Conservation (phyloP, 2,113 vertebrate genomes). For the Arothron firmamentum region DNA sequence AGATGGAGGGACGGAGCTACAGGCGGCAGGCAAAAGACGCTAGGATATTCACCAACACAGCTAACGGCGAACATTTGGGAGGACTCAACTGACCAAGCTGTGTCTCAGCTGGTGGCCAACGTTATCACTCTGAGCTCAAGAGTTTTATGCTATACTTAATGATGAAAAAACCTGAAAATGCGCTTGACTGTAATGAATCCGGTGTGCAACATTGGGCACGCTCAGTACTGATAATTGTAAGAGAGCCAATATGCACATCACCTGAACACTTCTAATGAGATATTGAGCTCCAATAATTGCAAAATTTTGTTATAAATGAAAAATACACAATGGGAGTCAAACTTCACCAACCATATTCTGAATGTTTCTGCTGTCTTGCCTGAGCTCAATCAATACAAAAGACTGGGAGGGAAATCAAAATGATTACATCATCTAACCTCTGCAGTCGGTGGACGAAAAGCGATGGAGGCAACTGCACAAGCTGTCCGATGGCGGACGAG, state of each 20-base stretch:
- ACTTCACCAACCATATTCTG: not conserved
- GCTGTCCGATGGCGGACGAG: conserved; percentile 41
- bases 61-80: not conserved
- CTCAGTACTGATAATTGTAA: no score
- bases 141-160: conserved; percentile 6
- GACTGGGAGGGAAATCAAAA: conserved; percentile 45
- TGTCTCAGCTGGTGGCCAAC: no score
- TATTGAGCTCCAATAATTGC: no score
- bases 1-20: conserved; percentile 4
- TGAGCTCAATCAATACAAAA: conserved; percentile 34
- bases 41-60: not conserved
- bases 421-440: conserved; percentile 57
- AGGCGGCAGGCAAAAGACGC: not conserved
- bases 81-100: not conserved
- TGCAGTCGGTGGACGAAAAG: conserved; percentile 45
- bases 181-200: no score
- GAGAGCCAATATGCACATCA: no score
- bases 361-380: conserved; percentile 13
- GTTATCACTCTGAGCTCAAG: no score
- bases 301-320: no score
- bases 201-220: no score
- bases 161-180: no score
- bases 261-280: no score
- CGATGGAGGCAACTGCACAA: conserved; percentile 42
- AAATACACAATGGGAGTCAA: no score